These are phyloP conservation scores for Tholera decimalis DNA, from an alignment of 2,888 invertebrate genomes.

Conservation along the genomic window DNA sequence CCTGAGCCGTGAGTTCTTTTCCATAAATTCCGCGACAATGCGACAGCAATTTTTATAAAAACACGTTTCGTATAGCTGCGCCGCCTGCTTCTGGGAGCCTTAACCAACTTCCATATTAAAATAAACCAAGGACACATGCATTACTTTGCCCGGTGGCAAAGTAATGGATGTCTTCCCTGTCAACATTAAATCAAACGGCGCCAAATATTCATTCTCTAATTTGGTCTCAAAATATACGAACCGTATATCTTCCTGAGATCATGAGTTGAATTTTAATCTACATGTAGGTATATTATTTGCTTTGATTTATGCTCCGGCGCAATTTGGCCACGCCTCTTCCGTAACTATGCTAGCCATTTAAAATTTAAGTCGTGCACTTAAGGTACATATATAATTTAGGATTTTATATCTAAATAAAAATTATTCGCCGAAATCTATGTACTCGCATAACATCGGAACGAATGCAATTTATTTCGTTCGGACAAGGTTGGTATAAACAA, in stretches of 20 bases:
- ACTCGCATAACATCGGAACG: too few relatives aligned
- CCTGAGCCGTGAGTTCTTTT: too few relatives aligned
- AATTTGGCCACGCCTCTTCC: slow-evolving; percentile 55
- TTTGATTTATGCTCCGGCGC: slow-evolving; percentile 67
- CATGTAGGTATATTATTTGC: slow-evolving; percentile 53
- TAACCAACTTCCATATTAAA: slow-evolving; percentile 27
- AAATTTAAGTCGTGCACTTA: slow-evolving; percentile 4
- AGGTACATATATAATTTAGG: too few relatives aligned
- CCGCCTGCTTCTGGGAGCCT: neutral
- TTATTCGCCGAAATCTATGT: too few relatives aligned
- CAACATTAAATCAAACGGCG: slow-evolving; percentile 71
- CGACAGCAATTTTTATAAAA: neutral
- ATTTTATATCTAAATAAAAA: too few relatives aligned
- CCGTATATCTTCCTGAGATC: slow-evolving; percentile 69
- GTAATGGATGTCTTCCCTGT: too few relatives aligned
- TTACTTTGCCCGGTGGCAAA: slow-evolving; percentile 28
- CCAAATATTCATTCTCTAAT: slow-evolving; percentile 71
- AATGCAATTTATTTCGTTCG: too few relatives aligned
- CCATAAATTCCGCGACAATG: too few relatives aligned
- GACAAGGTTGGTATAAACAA: too few relatives aligned
- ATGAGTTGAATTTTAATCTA: slow-evolving; percentile 77
- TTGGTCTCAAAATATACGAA: slow-evolving; percentile 64
- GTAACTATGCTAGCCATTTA: slow-evolving; percentile 28
- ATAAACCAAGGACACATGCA: slow-evolving; percentile 37
- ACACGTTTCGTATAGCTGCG: neutral